A percentile compares a stretch with the other conserved stretches of the same genome.
phyloP scores from a whole-genome alignment of 2,888 invertebrate species.

The Diogma glabrata region DNA sequence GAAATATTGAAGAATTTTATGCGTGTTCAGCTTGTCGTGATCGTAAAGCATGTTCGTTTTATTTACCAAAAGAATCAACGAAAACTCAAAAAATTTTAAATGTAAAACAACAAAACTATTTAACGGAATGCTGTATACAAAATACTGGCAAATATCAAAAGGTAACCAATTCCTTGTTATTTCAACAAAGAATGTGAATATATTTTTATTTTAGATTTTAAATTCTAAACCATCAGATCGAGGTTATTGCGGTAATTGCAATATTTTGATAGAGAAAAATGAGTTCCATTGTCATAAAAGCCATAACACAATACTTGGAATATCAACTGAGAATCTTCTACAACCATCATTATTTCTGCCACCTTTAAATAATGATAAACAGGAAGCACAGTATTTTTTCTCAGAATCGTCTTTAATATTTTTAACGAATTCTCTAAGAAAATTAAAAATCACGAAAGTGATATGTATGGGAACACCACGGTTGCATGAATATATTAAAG shows the following conservation, averaged over 20 bases:
- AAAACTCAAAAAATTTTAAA: constrained; percentile 15
- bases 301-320: constrained; percentile 41
- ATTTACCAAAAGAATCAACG: constrained; percentile 28
- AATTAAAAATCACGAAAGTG: constrained; percentile 51
- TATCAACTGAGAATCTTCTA: constrained; percentile 45
- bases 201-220: constrained; percentile 25
- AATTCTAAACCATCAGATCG: constrained; percentile 32
- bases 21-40: constrained; percentile 78
- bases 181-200: not conserved
- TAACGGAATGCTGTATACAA: too few species aligned
- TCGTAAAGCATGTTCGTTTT: constrained; percentile 38
- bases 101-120: too few species aligned
- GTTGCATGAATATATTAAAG: constrained; percentile 52
- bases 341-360: constrained; percentile 56
- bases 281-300: constrained; percentile 35
- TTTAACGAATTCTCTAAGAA: constrained; percentile 47
- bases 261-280: constrained; percentile 32
- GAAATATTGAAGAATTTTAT: constrained; percentile 44
- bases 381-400: constrained; percentile 84
- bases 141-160: too few species aligned
- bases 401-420: constrained; percentile 52
- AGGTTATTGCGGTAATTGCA: constrained; percentile 54
- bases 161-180: too few species aligned
- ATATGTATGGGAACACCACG: constrained; percentile 82
- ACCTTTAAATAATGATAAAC: constrained; percentile 59